Evolutionary conservation across 1,140 invertebrate genomes (phyloP), one percentile per base, ranked within the genome.

Genomic region (Dufourea novaeangliae): DNA sequence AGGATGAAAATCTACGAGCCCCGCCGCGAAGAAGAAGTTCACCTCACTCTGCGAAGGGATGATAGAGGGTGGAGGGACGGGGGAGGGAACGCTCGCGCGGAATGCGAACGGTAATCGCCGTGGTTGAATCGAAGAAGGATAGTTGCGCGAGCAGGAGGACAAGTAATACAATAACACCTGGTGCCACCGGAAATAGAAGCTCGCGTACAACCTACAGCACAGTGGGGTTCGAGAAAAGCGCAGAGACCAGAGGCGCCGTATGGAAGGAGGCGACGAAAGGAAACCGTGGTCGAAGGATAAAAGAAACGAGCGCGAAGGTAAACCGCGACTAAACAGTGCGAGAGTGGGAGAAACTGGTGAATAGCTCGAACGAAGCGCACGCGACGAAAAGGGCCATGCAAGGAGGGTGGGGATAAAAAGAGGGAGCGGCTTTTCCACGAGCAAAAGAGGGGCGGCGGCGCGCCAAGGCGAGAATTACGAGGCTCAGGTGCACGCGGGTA

Each of bases 401-500:
- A n/a, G 2, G 32, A 44, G 10, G n/a, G 27, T n/a, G 39, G 39
- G 52, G 54, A 56, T 27, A 76, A 67, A 77, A 68, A 57, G 62
- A 54, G 72, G 54, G 80, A 69, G 61, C 25, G 52, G 64, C 54
- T 78, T 83, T 75, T 76, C 82, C 74, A 32, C 41, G 64, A 62
- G 27, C 44, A 37, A 32, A 37, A 46, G 44, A 27, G 34, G 44
- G 14, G 57, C 59, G 56, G 44, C 27, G 34, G 44, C 20, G 57
- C 59, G 56, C 61, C 37, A 62, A 72, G 78, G 61, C 56, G 85
- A 90, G 89, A 91, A 85, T 91, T 91, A 91, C 90, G 89, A 89
- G 89, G 87, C 86, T 90, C 89, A 90, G 90, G 90, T 90, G 90
- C 78, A 78, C 87, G 78, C 78, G 84, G 85, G 86, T 90, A 88